A percentile compares a stretch with the other conserved stretches of the same genome.
phyloP scores from a whole-genome alignment of 2,888 invertebrate genomes.

The Eristalis intricaria region DNA sequence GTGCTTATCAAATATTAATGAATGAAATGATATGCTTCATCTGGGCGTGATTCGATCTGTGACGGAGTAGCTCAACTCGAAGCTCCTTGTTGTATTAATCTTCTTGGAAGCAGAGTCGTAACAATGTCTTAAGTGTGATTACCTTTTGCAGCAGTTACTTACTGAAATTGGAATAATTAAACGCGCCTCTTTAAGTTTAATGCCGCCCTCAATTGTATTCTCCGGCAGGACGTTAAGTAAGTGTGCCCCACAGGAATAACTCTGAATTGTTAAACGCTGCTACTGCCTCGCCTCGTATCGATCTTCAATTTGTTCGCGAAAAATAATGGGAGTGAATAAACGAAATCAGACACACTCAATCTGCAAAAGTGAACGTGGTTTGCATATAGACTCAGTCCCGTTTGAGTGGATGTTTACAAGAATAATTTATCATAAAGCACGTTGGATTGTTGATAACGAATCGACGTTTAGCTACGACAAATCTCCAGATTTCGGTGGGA shows the following conservation, averaged over 20 bases:
- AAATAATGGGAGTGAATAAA: too few relatives aligned
- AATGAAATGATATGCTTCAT: neutral
- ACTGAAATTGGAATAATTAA: neutral
- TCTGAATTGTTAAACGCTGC: neutral
- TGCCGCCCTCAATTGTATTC: neutral
- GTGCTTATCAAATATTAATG: neutral
- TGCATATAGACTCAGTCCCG: too few relatives aligned
- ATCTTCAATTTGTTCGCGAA: too few relatives aligned
- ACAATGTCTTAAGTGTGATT: neutral
- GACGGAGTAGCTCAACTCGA: neutral
- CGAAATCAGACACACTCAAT: too few relatives aligned
- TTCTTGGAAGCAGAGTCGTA: neutral
- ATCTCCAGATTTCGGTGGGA: too few relatives aligned
- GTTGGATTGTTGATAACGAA: too few relatives aligned
- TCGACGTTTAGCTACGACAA: too few relatives aligned
- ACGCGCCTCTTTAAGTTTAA: neutral
- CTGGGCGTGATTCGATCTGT: neutral
- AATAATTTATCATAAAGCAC: too few relatives aligned
- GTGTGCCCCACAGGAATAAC: neutral
- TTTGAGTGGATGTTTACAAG: too few relatives aligned
- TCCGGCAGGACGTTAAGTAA: neutral
- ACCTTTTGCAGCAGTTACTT: neutral
- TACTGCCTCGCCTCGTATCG: neutral
- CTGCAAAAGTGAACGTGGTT: too few relatives aligned
- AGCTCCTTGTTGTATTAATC: neutral